Conservation (phyloP, 2,797 vertebrate species). For the Dermochelys coriacea region DNA sequence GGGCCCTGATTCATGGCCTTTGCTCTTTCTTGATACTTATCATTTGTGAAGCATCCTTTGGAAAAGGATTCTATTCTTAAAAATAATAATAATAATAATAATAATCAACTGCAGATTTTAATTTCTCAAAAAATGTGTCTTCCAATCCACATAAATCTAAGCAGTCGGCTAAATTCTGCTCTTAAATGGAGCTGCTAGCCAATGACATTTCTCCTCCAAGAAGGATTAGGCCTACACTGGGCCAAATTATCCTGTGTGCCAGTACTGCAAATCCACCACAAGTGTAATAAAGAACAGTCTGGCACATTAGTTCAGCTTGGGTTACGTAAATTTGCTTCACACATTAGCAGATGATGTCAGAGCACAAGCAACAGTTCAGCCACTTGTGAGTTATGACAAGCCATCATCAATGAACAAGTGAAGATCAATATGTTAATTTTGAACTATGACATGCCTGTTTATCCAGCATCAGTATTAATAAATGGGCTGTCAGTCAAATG, state of each 20-base stretch:
- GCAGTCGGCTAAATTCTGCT: neutral
- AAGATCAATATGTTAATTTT: neutral
- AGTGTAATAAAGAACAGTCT: neutral
- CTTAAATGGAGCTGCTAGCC: neutral
- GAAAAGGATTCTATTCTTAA: neutral
- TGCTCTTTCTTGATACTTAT: neutral
- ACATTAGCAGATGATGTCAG: neutral
- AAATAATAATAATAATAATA: too few species aligned
- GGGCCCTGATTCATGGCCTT: neutral
- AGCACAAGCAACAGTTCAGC: neutral
- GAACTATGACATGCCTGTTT: neutral
- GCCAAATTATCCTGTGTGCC: neutral
- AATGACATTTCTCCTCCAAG: neutral
- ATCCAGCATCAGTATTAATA: neutral
- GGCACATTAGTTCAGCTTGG: neutral
- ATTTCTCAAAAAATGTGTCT: neutral
- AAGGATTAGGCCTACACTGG: neutral
- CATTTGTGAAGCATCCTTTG: neutral
- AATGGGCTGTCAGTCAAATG: neutral
- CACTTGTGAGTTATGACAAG: neutral
- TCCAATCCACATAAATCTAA: rapidly evolving
- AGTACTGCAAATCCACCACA: neutral
- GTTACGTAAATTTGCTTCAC: neutral
- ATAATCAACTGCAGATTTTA: neutral
- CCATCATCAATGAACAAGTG: neutral